Percentiles rank a stretch among this genome's conserved stretches.
phyloP scores from a whole-genome alignment of 2,797 vertebrate genomes.

The Leptodactylus fallax region DNA sequence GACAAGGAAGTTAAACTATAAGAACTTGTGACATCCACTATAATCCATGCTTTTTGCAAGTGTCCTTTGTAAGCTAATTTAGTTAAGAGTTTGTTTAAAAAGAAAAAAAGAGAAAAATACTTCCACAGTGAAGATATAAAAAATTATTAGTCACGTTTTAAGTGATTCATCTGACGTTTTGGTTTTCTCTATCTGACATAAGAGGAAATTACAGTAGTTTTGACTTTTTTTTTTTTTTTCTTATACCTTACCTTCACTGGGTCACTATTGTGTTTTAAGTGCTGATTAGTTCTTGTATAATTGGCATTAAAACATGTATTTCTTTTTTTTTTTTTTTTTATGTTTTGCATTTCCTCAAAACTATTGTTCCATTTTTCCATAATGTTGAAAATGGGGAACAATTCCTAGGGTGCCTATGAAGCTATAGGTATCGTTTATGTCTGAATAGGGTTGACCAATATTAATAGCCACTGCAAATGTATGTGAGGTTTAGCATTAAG shows the following conservation, averaged over 20 bases:
- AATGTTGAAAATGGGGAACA: conserved; percentile 80
- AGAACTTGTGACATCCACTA: not conserved
- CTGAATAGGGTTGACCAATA: conserved; percentile 77
- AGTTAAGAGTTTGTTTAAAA: conserved; percentile 22
- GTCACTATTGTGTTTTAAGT: conserved; percentile 60
- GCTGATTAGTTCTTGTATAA: conserved; percentile 68
- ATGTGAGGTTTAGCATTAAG: conserved; percentile 54
- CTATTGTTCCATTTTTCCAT: conserved; percentile 66
- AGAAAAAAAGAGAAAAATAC: conserved; percentile 1
- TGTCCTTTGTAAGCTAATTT: conserved; percentile 58
- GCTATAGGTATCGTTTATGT: conserved; percentile 64
- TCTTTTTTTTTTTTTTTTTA: not conserved
- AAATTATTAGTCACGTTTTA: conserved; percentile 75
- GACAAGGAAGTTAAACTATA: not conserved
- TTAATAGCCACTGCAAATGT: conserved; percentile 65
- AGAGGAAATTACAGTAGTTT: conserved; percentile 73
- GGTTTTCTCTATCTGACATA: conserved; percentile 71
- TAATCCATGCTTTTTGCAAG: conserved; percentile 54
- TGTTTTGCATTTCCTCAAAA: conserved; percentile 54
- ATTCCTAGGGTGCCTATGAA: conserved; percentile 64
- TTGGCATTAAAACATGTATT: conserved; percentile 79
- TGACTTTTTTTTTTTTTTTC: conserved; percentile 63
- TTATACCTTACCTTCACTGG: no score
- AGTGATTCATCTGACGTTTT: conserved; percentile 74
- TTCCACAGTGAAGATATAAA: conserved; percentile 77